Evolutionary conservation across 2,797 vertebrate genomes (phyloP), one percentile per base, ranked within the genome.

Genomic region (Micromesistius poutassou): DNA sequence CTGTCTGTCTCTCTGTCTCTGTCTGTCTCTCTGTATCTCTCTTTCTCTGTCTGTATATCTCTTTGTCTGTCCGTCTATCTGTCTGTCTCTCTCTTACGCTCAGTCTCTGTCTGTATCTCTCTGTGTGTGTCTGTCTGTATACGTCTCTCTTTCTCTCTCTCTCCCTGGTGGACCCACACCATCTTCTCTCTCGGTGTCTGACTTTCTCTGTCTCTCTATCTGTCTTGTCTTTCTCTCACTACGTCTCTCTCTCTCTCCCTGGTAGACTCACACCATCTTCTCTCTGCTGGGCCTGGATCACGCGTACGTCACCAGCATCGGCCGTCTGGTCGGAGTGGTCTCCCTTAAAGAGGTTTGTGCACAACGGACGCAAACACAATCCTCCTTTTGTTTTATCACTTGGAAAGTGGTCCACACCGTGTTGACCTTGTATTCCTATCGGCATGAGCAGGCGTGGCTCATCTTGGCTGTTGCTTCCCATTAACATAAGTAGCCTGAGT

Each of bases 241-340:
- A 6, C 71, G 16, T 66, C 7, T 25, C n/a, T 66, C 62, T 28
- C 62, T 78, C 83, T 62, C 76, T 84, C 73, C 30, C 33, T 46
- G 76, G 2, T 92, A 99, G 98, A 99, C 97, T 66, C 98, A 99
- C 90, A 99, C 97, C 42, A 95, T 99, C 90, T 99, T 99, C 93
- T 99, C 98, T 0, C 93, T 99, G 76, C 93, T 99, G 92, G 97
- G 98, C 66, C 93, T 99, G 91, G 97, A 98, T 91, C 98, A 99
- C 0, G 97, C 97, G 0, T 99, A 98, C 0, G 97, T 99, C 85
- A 99, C 98, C 89, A 99, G 97, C 88, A 99, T 97, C 0, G 98
- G 98, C 74, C 94, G 97, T 55, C 94, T 99, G 73, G 96, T 99
- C 25, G 98, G 98, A 84, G 96, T 98, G 31, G 97, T 99, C 71